Evolutionary conservation across 2,888 invertebrate genomes (phyloP).

Genomic region (Quadroppia sp.): DNA sequence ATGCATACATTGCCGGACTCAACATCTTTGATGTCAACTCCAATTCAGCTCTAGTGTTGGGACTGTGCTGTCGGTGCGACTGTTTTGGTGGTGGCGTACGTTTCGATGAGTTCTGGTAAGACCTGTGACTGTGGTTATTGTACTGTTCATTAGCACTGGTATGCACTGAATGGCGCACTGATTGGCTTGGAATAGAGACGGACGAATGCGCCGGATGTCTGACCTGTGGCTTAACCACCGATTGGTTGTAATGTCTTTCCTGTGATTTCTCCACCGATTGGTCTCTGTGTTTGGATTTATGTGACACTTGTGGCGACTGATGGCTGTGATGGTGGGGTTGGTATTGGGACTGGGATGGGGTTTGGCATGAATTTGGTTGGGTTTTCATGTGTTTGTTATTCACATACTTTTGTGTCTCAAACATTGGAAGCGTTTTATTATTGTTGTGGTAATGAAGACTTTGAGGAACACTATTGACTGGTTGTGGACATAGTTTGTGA

Average conservation of each 20-base stretch:
- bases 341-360: neutral
- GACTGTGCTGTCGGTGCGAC: constrained; percentile 17
- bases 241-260: constrained; percentile 25
- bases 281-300: constrained; percentile 23
- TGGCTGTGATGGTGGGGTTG: neutral
- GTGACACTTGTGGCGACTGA: constrained; percentile 7
- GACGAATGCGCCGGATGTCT: constrained; percentile 6
- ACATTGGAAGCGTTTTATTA: neutral
- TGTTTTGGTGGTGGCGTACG: constrained; percentile 9
- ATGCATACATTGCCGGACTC: neutral
- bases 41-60: neutral
- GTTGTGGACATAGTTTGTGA: constrained; percentile 11
- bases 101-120: constrained; percentile 5
- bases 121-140: constrained; percentile 8
- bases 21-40: constrained; percentile 10
- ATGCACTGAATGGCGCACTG: constrained; percentile 10
- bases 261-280: neutral
- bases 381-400: neutral
- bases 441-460: constrained; percentile 5
- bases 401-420: constrained; percentile 17
- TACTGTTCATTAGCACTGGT: constrained; percentile 14
- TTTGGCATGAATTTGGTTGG: neutral
- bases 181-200: constrained; percentile 20
- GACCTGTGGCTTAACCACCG: constrained; percentile 2
- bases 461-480: constrained; percentile 19